Base-by-base conservation (phyloP, 2,888 invertebrate species). In the Rhyacophila evoluta region DNA sequence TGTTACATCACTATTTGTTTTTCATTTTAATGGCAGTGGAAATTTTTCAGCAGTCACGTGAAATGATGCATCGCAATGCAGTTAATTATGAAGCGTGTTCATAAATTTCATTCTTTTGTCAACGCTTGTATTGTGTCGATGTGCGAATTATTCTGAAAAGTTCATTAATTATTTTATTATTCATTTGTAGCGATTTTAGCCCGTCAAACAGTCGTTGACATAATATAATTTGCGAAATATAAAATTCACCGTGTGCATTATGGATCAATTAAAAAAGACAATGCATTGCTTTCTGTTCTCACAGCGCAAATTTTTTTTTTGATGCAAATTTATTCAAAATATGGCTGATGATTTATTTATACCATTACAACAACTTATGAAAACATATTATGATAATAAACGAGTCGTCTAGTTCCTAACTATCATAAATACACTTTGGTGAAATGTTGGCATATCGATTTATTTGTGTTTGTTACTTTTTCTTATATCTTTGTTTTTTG, bases 51-150 rank as follows among this genome's bases (percentile, higher is more conserved):
- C 55, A 25, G 55, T 25, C 19, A 55, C 10, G 55, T 25, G 25
- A 25, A 55, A 19, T 19, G 55, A 55, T 55, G 55, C 55, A 55
- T 55, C 19, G 19, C 55, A 55, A 5, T 55, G 55, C 55, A 55
- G 55, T 55, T 55, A 55, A 55, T 55, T 55, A 55, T 55, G 19
- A 25, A 55, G 8, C 55, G 10, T 55, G 55, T 55, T 55, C 55
- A 55, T 55, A 55, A 55, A 55, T 55, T 55, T 55, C 25, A 19
- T 55, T 55, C 55, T 55, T 33, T 55, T 55, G 55, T 55, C 55
- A 55, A 55, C 15, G 19, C 55, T 19, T 2, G 55, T 25, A 55
- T 55, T 55, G 55, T 55, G 15, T 55, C 19, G 19, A 55, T 55
- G 12, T 19, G 8, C 19, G 55, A 55, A 19, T 55, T n/a, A n/a